A percentile compares a stretch with the other conserved stretches of the same genome.
These are phyloP conservation scores for Terebella lapidaria DNA, from an alignment of 2,888 invertebrate genomes.

Conservation along the genomic window DNA sequence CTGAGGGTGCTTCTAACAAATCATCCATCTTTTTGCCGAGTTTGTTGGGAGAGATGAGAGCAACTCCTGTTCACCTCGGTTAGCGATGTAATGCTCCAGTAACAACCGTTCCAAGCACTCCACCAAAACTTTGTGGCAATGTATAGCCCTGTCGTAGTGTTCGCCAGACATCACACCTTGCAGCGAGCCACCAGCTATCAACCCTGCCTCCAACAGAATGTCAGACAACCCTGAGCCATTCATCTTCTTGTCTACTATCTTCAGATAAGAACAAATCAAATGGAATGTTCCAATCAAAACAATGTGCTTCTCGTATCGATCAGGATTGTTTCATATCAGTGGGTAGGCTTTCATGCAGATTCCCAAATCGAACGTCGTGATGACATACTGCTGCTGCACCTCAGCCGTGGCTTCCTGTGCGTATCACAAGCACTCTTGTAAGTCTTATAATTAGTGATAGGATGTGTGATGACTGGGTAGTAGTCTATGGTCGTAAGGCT, in stretches of 20 bases:
- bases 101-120: constrained; percentile 20
- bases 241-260: constrained; percentile 22
- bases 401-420: too few species aligned
- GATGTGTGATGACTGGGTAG: constrained; percentile 13
- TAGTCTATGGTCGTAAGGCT: constrained; percentile 24
- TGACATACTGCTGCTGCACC: too few species aligned
- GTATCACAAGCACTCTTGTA: too few species aligned
- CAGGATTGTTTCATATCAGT: too few species aligned
- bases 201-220: constrained; percentile 17
- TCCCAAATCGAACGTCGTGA: too few species aligned
- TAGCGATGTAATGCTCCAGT: not conserved
- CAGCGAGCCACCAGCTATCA: constrained; percentile 18
- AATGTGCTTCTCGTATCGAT: constrained; percentile 16
- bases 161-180: constrained; percentile 22
- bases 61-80: too few species aligned
- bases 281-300: constrained; percentile 21
- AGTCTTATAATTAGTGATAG: too few species aligned
- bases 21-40: too few species aligned
- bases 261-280: constrained; percentile 11
- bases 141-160: constrained; percentile 23
- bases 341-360: too few species aligned
- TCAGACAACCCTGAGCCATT: constrained; percentile 17
- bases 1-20: too few species aligned
- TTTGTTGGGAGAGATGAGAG: too few species aligned
- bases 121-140: constrained; percentile 22